phyloP scores from a whole-genome alignment of 37 sponge, comb jelly and placozoan species.

The Halisarca cf. caerulea region DNA sequence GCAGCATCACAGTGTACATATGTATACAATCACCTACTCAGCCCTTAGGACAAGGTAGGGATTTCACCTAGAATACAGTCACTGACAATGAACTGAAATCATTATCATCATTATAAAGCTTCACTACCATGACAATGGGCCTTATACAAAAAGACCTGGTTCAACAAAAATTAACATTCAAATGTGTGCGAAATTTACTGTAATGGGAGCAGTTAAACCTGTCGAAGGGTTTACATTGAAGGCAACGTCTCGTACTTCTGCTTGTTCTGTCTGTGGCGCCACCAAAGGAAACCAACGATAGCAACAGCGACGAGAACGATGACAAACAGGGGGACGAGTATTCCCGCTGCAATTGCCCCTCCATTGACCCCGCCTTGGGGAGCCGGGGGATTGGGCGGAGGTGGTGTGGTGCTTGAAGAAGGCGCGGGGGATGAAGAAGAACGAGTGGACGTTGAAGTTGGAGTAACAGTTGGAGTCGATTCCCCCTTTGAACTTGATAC shows the following conservation, averaged over 20 bases:
- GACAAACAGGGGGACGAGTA: slow-evolving; percentile 9
- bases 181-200: too few species aligned
- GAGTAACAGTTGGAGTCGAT: neutral
- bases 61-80: too few species aligned
- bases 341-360: slow-evolving; percentile 13
- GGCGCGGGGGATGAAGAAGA: neutral
- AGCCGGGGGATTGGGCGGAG: neutral
- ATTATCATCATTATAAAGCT: too few species aligned
- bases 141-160: too few species aligned
- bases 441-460: neutral
- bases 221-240: neutral
- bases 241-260: neutral
- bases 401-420: neutral
- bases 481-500: neutral
- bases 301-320: neutral
- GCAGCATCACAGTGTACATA: too few species aligned
- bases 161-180: too few species aligned
- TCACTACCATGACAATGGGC: too few species aligned
- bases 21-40: too few species aligned
- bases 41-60: too few species aligned
- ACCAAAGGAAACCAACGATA: neutral
- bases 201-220: too few species aligned
- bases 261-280: slow-evolving; percentile 21
- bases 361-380: neutral
- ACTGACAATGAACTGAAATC: too few species aligned